phyloP scores from a whole-genome alignment of 37 sponge, comb jelly and placozoan species.

The Agelas oroides region DNA sequence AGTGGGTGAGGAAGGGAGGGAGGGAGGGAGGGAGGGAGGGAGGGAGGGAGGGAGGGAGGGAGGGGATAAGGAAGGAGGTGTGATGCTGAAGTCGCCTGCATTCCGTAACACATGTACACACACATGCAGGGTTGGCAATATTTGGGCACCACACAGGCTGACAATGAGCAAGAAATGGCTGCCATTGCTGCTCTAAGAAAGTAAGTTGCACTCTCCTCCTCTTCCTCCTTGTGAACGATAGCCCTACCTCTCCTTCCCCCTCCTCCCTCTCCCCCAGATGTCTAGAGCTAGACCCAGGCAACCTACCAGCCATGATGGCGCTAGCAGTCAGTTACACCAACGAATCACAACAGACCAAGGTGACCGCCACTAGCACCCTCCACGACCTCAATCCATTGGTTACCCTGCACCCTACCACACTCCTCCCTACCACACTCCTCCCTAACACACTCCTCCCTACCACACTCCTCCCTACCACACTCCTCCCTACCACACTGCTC shows the following conservation, averaged over 20 bases:
- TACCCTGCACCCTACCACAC: neutral
- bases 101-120: neutral
- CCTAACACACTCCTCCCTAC: neutral
- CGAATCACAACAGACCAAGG: slow-evolving; percentile 72
- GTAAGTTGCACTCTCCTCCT: slow-evolving; percentile 31
- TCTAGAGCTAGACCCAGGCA: slow-evolving; percentile 72
- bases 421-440: neutral
- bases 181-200: slow-evolving; percentile 93
- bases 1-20: too few relatives aligned
- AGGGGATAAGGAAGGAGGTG: too few relatives aligned
- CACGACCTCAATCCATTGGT: neutral
- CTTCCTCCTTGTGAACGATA: neutral
- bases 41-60: too few relatives aligned
- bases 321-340: slow-evolving; percentile 95
- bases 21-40: too few relatives aligned
- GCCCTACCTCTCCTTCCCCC: neutral
- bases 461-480: neutral
- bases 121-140: slow-evolving; percentile 80
- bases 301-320: slow-evolving; percentile 73
- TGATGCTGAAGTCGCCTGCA: neutral
- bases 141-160: slow-evolving; percentile 87
- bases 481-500: neutral
- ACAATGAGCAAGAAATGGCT: slow-evolving; percentile 89
- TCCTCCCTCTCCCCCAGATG: slow-evolving; percentile 39
- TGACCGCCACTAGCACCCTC: neutral